Evolutionary conservation across 2,797 vertebrate species (phyloP), one percentile per base, ranked within the genome.

Genomic region (Phrynocephalus forsythii): DNA sequence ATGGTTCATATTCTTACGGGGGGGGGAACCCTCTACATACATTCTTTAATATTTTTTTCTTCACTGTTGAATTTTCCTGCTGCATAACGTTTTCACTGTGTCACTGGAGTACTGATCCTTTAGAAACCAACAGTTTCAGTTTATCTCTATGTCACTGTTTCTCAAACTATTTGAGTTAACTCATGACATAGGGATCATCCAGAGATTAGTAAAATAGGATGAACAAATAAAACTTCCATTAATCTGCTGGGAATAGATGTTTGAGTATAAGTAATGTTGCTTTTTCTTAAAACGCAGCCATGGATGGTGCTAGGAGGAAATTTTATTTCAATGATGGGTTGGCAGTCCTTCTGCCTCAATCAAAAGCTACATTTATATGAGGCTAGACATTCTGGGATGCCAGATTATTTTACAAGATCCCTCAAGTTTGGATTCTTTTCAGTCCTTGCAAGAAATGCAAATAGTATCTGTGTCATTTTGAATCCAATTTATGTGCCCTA

Each of bases 1-100:
- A 56, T 56, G 52, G 52, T 56, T 56, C 52, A 56, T 83, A 56
- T 24, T 89, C 93, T 91, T 93, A 90, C 79, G 89, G 93, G 93
- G 50, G 38, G 38, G 38, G 0, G 10, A 30, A 67, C 44, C 91
- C 91, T 91, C 67, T 94, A 10, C 88, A 89, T 44, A 85, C 93
- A 92, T 82, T 91, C 0, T 22, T 93, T 89, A 56, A 89, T 16
- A 73, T 6, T 38, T 73, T 8, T 15, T 38, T 18, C 30, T 33
- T 33, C 7, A 7, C 16, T 73, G 3, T 22, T 73, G 30, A 18
- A 84, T 48, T 1, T 89, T 93, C 89, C 79, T 85, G 82, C 78
- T 83, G 52, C 60, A 78, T 73, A 91, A 90, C 90, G 88, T 91
- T 18, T 84, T 15, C 50, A 38, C 38, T 0, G 0, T 88, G 81